These are phyloP conservation scores for Smithornis capensis DNA, from an alignment of 2,113 vertebrate genomes.

Conservation along the genomic window DNA sequence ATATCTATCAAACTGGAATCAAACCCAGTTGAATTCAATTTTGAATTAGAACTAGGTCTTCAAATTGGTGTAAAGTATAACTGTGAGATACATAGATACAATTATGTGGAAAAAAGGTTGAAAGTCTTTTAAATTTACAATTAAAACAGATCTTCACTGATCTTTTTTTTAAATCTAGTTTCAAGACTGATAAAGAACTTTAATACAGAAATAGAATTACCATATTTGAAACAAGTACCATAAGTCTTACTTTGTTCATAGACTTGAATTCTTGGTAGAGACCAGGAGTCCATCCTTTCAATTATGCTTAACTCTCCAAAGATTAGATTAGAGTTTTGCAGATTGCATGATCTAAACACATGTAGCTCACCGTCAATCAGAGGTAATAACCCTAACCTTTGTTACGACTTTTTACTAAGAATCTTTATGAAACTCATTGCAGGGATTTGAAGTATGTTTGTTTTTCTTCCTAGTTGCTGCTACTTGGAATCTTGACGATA, in stretches of 20 bases:
- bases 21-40: neutral
- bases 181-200: neutral
- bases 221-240: neutral
- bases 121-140: neutral
- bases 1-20: neutral
- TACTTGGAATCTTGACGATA: neutral
- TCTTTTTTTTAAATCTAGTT: neutral
- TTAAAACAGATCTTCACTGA: neutral
- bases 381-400: neutral
- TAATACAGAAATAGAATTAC: neutral
- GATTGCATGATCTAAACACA: neutral
- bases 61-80: neutral
- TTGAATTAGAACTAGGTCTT: neutral
- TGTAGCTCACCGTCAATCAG: neutral
- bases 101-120: accelerated
- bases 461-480: neutral
- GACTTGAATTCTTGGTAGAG: neutral
- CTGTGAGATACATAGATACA: neutral
- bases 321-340: neutral
- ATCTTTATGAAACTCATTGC: neutral
- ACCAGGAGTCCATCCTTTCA: neutral
- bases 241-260: neutral
- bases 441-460: neutral
- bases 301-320: neutral
- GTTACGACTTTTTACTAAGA: neutral